These are phyloP conservation scores for Harpia harpyja DNA, from an alignment of 2,797 vertebrate genomes.

Conservation along the genomic window DNA sequence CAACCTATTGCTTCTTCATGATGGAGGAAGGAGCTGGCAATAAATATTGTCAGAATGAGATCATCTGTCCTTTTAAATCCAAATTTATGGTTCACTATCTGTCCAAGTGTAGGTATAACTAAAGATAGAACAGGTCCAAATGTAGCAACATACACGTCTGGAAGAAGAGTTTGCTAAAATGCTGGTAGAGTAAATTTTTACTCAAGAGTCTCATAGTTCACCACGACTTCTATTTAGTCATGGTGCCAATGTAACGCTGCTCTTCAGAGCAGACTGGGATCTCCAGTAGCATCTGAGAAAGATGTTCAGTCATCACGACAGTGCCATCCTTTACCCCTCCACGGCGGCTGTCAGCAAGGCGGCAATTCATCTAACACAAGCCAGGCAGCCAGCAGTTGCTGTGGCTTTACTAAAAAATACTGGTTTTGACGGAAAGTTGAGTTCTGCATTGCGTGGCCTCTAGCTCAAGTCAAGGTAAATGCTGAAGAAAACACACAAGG, in stretches of 20 bases:
- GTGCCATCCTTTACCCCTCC: not conserved
- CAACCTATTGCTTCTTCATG: not conserved
- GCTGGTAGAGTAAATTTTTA: not conserved
- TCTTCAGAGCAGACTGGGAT: not conserved
- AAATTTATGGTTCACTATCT: not conserved
- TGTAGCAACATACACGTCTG: not conserved
- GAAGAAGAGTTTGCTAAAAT: not conserved
- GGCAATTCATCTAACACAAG: not conserved
- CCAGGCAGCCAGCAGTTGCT: not conserved
- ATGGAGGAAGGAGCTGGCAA: not conserved
- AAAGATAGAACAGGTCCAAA: not conserved
- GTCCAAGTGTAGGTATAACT: not conserved
- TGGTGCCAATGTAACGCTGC: fast-evolving
- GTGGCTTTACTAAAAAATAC: not conserved
- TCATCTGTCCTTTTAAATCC: not conserved
- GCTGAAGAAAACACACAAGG: not conserved
- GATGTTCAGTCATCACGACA: not conserved
- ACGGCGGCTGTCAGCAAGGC: not conserved
- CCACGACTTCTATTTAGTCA: not conserved
- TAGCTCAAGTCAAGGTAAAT: not conserved
- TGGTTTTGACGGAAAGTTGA: not conserved
- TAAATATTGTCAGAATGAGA: not conserved
- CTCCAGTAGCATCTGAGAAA: not conserved
- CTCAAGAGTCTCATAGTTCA: not conserved
- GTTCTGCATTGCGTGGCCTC: not conserved